Percentiles rank a stretch among this genome's conserved stretches.
phyloP scores from a whole-genome alignment of 2,113 vertebrate genomes.

The Dascyllus trimaculatus region DNA sequence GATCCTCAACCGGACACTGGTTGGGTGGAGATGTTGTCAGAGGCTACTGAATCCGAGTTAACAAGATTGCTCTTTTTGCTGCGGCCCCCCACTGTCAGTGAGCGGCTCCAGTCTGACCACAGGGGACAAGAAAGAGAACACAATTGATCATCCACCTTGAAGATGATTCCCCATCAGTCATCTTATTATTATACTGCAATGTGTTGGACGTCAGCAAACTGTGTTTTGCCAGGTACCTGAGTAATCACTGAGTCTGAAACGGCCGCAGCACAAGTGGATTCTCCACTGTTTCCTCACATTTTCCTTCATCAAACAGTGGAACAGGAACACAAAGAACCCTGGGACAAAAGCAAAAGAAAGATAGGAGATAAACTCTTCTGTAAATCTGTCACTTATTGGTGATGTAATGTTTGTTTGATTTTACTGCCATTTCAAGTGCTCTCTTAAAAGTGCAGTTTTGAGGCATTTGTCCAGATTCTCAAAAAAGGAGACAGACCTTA shows the following conservation, averaged over 20 bases:
- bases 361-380: background rate
- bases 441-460: no score
- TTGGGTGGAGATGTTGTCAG: conserved; percentile 72
- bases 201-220: background rate
- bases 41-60: conserved; percentile 70
- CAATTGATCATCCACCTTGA: background rate
- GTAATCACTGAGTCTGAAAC: conserved; percentile 60
- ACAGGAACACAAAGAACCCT: conserved; percentile 93
- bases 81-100: conserved; percentile 52
- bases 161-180: background rate
- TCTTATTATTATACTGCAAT: background rate
- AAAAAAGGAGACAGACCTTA: no score
- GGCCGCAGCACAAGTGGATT: conserved; percentile 84
- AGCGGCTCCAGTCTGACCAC: conserved; percentile 83
- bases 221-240: conserved; percentile 52
- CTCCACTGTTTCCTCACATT: conserved; percentile 89
- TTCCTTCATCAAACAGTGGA: conserved; percentile 93
- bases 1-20: conserved; percentile 72
- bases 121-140: conserved; percentile 27
- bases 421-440: background rate
- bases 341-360: conserved; percentile 8
- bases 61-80: conserved; percentile 66
- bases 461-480: no score
- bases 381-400: no score
- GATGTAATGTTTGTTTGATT: background rate